Evolutionary conservation across 2,888 invertebrate species (phyloP).

Genomic region (Scaptodrosophila latifasciaeformis): DNA sequence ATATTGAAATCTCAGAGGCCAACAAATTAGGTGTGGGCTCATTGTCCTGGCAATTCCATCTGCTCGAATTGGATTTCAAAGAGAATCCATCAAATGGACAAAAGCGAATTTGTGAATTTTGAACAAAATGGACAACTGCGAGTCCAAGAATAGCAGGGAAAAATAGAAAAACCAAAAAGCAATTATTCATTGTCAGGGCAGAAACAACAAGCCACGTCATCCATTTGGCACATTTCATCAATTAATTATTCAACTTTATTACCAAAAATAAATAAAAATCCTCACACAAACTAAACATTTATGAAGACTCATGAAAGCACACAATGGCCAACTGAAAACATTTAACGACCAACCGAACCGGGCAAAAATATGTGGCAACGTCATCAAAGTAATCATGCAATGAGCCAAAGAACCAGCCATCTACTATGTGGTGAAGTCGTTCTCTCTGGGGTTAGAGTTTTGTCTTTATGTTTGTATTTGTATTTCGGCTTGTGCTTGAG

Average conservation of each 20-base stretch:
- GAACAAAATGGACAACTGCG: no score
- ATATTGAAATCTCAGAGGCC: no score
- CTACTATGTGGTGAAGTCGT: not conserved
- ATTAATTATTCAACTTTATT: slow-evolving; percentile 68
- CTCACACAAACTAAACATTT: slow-evolving; percentile 9
- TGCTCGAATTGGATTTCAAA: no score
- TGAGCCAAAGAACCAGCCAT: slow-evolving; percentile 11
- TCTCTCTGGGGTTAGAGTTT: no score
- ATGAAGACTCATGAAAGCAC: slow-evolving; percentile 12
- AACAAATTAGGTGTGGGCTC: no score
- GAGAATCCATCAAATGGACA: no score
- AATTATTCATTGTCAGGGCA: slow-evolving; percentile 69
- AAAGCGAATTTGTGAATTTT: no score
- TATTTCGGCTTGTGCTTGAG: no score
- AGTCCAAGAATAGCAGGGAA: slow-evolving; percentile 11
- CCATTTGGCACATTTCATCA: slow-evolving; percentile 64
- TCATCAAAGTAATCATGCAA: slow-evolving; percentile 68
- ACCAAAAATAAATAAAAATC: slow-evolving; percentile 13
- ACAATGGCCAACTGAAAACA: not conserved
- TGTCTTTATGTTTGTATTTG: no score
- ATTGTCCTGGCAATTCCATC: no score
- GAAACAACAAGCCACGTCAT: slow-evolving; percentile 38
- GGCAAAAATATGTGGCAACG: slow-evolving; percentile 59
- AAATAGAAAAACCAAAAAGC: slow-evolving; percentile 27
- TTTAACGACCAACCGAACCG: not conserved